phyloP scores from a whole-genome alignment of 2,113 vertebrate species.

The Bufo bufo region DNA sequence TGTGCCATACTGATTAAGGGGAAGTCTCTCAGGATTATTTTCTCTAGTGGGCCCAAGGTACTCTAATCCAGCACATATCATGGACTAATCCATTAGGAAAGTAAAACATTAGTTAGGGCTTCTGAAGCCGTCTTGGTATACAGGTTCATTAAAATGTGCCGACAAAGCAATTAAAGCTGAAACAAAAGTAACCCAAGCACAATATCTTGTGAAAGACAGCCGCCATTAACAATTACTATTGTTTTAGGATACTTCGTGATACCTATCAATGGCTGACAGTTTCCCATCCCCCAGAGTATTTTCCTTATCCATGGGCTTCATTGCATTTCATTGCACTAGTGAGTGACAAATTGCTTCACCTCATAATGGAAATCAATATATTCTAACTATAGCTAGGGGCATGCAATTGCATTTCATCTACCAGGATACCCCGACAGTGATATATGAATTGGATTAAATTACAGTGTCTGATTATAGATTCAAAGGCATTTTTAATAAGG shows the following conservation, averaged over 20 bases:
- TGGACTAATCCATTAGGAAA: background rate
- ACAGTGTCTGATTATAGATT: background rate
- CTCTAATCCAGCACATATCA: background rate
- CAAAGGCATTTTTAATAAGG: background rate
- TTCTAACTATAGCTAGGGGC: background rate
- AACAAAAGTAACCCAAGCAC: background rate
- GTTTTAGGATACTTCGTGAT: background rate
- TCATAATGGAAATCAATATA: background rate
- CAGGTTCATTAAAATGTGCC: background rate
- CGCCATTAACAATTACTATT: background rate
- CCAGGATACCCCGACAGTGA: background rate
- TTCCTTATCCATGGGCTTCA: background rate
- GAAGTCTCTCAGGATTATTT: background rate
- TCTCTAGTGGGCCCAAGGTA: background rate
- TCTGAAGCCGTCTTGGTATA: background rate
- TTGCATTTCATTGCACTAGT: no score
- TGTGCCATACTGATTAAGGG: no score
- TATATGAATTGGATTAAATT: slow-evolving; percentile 9
- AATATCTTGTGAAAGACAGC: background rate
- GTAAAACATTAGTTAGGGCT: background rate
- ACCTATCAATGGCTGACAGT: background rate
- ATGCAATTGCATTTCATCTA: background rate
- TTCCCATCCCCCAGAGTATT: background rate
- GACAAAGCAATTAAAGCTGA: background rate
- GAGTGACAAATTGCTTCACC: background rate